Evolutionary conservation across 2,888 invertebrate genomes (phyloP).

Genomic region (Boloria selene): DNA sequence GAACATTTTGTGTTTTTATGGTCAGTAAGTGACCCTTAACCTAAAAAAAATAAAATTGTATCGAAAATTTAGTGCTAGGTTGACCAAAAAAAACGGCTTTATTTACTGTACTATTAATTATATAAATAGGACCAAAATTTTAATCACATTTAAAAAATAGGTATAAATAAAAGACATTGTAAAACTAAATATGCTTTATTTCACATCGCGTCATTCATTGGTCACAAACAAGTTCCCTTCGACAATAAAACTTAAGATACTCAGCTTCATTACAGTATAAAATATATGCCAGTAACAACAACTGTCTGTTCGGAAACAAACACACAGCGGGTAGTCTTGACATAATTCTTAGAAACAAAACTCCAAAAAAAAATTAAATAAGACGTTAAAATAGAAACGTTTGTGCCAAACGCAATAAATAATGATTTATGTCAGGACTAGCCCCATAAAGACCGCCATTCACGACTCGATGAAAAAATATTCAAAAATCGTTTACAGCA

Average conservation of each 20-base stretch:
- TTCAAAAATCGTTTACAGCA: not conserved
- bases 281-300: constrained; percentile 78
- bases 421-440: constrained; percentile 27
- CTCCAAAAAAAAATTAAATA: constrained; percentile 18
- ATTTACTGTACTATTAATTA: no score
- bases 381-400: constrained; percentile 18
- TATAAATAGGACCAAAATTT: not conserved
- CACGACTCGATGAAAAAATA: not conserved
- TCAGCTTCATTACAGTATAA: constrained; percentile 68
- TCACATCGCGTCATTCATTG: constrained; percentile 78
- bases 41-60: no score
- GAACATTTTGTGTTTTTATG: no score
- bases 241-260: constrained; percentile 62
- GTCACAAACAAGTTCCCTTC: constrained; percentile 74
- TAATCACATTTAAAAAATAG: not conserved
- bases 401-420: constrained; percentile 35
- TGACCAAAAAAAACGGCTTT: no score
- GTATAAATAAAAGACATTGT: constrained; percentile 51
- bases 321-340: constrained; percentile 13
- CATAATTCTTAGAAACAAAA: constrained; percentile 17
- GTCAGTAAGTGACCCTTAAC: no score
- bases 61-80: no score
- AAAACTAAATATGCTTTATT: constrained; percentile 82
- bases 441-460: constrained; percentile 1
- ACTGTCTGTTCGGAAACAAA: constrained; percentile 43